Percentiles rank a stretch among this genome's conserved stretches.
Conservation (phyloP, 2,888 invertebrate species). For the Chesias legatella region DNA sequence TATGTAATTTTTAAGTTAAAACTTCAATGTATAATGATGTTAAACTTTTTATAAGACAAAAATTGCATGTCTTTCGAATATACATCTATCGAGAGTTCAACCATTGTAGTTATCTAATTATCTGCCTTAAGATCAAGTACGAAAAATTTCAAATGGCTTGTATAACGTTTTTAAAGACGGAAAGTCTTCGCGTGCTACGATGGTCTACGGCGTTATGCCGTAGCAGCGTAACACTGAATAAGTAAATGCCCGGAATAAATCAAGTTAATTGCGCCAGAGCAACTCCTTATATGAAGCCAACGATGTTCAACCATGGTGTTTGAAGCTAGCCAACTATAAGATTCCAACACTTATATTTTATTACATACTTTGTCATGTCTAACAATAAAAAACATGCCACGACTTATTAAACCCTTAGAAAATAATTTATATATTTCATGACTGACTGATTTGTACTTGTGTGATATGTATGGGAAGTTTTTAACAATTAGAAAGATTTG, state of each 20-base stretch:
- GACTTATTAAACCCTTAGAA: too few species aligned
- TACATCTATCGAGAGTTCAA: conserved; percentile 42
- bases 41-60: too few species aligned
- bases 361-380: too few species aligned
- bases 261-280: conserved; percentile 78
- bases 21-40: conserved; percentile 59
- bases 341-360: conserved; percentile 1
- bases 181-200: conserved; percentile 55
- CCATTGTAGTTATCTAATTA: too few species aligned
- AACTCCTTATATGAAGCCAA: conserved; percentile 73
- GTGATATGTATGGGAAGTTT: too few species aligned
- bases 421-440: too few species aligned
- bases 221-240: conserved; percentile 72
- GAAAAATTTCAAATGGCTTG: conserved; percentile 26
- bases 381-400: too few species aligned
- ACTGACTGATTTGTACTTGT: too few species aligned
- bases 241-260: conserved; percentile 78
- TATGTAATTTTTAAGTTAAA: conserved; percentile 22
- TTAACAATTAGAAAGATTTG: too few species aligned
- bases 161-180: conserved; percentile 37
- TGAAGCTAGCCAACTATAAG: conserved; percentile 42
- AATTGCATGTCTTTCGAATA: conserved; percentile 15
- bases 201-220: conserved; percentile 38
- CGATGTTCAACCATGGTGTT: conserved; percentile 55
- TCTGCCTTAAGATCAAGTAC: too few species aligned